Evolutionary conservation across 2,113 vertebrate genomes (phyloP), one percentile per base, ranked within the genome.

Genomic region (Seriola quinqueradiata): DNA sequence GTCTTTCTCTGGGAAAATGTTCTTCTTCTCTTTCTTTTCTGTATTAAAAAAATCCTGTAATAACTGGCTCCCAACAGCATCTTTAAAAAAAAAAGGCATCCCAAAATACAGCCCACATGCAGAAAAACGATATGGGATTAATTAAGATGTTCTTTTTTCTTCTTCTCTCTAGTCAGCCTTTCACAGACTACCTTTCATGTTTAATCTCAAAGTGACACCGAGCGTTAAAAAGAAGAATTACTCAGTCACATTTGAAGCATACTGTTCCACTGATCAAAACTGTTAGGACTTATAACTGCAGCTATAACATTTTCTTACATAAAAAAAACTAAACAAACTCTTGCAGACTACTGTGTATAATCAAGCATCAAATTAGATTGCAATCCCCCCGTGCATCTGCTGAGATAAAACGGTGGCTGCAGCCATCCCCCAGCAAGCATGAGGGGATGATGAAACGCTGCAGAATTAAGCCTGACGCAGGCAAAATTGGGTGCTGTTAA

Each of bases 391-490:
- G 36, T 54, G 58, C 59, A 32, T 84, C 71, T 61, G 69, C 69
- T 42, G 63, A 61, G 77, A 82, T 81, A 81, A 75, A 79, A 48
- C 81, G 4, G 38, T n/a, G 82, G 46, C 71, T 23, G 61, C 40
- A 77, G 44, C 52, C 32, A 10, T n/a, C 42, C 13, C 58, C 55
- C 52, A 8, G n/a, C 5, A 52, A 63, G 70, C 34, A 72, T 8
- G 72, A 46, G 38, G 67, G 67, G 65, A 82, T 78, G 69, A 90
- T 82, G 59, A 77, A 90, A 75, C 19, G 8, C 68, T 0, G 36
- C 70, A n/a, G 74, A 86, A 88, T 88, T 87, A 87, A 79, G 55
- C 63, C 65, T 52, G 80, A 73, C 70, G 38, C 19, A 8, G 36
- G 58, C 10, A 3, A 54, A 84, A 82, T 46, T 81, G 82, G 79